Evolutionary conservation across 92 coral and sea anemone species (phyloP), one percentile per base, ranked within the genome.

Genomic region (Porites evermanni): DNA sequence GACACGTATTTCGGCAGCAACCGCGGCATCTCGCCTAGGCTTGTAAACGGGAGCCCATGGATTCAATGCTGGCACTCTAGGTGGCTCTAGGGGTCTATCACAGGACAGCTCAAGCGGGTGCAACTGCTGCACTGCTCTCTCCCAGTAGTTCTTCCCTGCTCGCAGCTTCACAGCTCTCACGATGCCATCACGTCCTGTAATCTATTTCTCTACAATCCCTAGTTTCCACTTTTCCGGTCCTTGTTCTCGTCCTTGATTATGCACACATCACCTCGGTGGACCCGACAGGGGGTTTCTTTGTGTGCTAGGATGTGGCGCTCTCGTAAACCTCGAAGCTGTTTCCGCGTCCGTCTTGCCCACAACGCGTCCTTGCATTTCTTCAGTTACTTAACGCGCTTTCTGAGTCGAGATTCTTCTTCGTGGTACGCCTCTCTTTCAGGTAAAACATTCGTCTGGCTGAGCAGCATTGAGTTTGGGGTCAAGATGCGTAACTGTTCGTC

Each of bases 151-250:
- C 8, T 44, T 59, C 18, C 74, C 74, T 10, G 74, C 74, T 21
- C 74, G 54, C 9, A 69, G 51, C 54, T 69, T 69, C 16, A 24
- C 23, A 23, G 74, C 74, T 24, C 52, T 69, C 19, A 10, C 74
- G 74, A 69, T 24, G 18, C 74, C 74, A 29, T 69, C 74, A 1
- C 74, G 16, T 29, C 74, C 52, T 12, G 51, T 12, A 6, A 69
- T 23, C 3, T 0, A 18, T 18, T 69, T 4, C 29, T 69, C 50
- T 21, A 50, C 4, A 6, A 75, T 53, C 1, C 66, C 65, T 7
- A 75, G 66, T 17, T 50, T 75, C 79, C 79, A 53, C 79, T 50
- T 75, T 75, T 53, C 16, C 79, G n/a, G 64, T 75, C 44, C 29
- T 52, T 75, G 64, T 75, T 59, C 12, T 75, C 64, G 12, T 53